These are phyloP conservation scores for Apantesis nais DNA, from an alignment of 2,888 invertebrate genomes.

Conservation along the genomic window DNA sequence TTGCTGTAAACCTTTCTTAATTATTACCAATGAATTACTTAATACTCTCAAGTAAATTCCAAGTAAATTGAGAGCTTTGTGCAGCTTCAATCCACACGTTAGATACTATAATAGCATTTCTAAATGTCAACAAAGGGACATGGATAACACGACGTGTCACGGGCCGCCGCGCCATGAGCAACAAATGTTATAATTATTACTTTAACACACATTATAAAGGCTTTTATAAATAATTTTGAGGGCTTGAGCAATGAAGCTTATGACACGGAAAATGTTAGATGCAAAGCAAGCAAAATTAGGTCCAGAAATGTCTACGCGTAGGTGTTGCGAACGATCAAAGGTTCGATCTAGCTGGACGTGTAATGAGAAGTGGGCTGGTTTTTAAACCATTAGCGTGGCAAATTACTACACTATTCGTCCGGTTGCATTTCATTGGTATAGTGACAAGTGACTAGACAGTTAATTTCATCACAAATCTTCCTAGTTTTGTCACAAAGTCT, in stretches of 20 bases:
- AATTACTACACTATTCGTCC: background rate
- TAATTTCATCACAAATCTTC: background rate
- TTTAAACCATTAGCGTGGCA: background rate
- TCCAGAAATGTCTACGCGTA: constrained; percentile 7
- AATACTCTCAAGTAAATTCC: background rate
- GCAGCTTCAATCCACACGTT: background rate
- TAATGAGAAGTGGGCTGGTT: background rate
- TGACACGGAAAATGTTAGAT: background rate
- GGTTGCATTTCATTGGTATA: background rate
- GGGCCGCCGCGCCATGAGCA: constrained; percentile 47
- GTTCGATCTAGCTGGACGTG: constrained; percentile 2
- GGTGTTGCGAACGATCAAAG: constrained; percentile 18
- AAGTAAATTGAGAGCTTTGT: background rate
- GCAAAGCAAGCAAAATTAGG: constrained; percentile 20
- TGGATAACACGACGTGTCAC: constrained; percentile 58
- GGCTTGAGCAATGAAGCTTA: constrained; percentile 21
- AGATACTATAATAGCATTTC: constrained; percentile 58
- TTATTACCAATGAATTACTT: background rate
- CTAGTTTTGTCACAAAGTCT: background rate
- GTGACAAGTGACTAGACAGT: background rate
- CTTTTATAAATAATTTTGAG: constrained; percentile 40
- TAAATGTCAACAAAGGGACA: constrained; percentile 61
- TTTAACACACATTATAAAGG: constrained; percentile 26
- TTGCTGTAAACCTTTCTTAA: background rate
- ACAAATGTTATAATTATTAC: constrained; percentile 51